These are phyloP conservation scores for Chaenogobius annularis DNA, from an alignment of 2,113 vertebrate species.

Conservation along the genomic window DNA sequence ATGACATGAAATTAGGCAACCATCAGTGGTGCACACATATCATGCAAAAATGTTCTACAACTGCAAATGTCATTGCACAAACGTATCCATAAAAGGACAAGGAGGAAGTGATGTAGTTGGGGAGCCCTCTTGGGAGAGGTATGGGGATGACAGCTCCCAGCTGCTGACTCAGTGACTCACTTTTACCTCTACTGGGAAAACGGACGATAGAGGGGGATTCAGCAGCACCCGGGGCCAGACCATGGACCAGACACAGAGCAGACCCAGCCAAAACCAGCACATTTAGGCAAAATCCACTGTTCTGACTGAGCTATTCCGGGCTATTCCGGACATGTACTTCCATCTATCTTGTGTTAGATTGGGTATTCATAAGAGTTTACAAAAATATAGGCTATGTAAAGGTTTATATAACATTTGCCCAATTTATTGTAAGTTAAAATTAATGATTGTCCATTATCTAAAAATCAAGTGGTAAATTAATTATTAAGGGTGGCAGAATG, in stretches of 20 bases:
- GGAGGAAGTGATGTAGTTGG: constrained; percentile 69
- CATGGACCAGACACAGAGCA: constrained; percentile 57
- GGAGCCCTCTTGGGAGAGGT: constrained; percentile 61
- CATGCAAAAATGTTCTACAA: not conserved
- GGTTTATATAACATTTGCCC: too few relatives aligned
- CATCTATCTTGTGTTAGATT: too few relatives aligned
- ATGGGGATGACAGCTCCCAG: constrained; percentile 68
- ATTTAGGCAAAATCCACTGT: constrained; percentile 37
- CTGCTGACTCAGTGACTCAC: constrained; percentile 79
- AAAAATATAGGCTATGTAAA: too few relatives aligned
- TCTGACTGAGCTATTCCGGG: constrained; percentile 27
- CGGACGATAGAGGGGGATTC: constrained; percentile 46
- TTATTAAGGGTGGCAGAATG: too few relatives aligned
- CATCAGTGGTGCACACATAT: too few relatives aligned
- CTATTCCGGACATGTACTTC: not conserved
- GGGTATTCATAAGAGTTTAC: too few relatives aligned
- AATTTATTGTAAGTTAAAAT: too few relatives aligned
- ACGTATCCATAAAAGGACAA: constrained; percentile 65
- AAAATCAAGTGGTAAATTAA: too few relatives aligned
- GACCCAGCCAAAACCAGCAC: constrained; percentile 42
- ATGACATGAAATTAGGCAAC: too few relatives aligned
- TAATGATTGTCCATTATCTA: too few relatives aligned
- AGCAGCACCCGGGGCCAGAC: constrained; percentile 42
- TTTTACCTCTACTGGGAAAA: constrained; percentile 67
- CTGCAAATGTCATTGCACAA: not conserved